A percentile compares a stretch with the other conserved stretches of the same genome.
phyloP scores from a whole-genome alignment of 2,888 invertebrate genomes.

The Polietes domitor region DNA sequence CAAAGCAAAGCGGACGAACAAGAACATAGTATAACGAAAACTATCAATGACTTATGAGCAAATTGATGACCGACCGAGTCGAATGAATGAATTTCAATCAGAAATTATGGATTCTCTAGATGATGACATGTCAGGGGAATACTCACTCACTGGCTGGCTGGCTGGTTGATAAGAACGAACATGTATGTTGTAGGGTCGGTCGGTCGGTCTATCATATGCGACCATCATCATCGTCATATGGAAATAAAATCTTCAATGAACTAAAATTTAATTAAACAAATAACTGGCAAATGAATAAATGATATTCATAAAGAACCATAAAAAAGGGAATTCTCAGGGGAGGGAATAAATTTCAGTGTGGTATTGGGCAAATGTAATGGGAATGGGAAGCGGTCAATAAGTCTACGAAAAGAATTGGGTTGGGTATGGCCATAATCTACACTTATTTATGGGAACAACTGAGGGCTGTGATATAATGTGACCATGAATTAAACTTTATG shows the following conservation, averaged over 20 bases:
- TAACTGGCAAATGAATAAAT: conserved; percentile 13
- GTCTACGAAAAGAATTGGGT: too few relatives aligned
- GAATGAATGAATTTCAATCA: conserved; percentile 41
- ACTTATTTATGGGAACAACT: too few relatives aligned
- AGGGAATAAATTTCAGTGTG: not conserved
- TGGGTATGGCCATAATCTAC: too few relatives aligned
- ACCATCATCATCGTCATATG: too few relatives aligned
- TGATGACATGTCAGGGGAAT: conserved; percentile 27
- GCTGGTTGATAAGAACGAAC: too few relatives aligned
- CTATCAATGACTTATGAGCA: conserved; percentile 47
- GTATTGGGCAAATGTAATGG: too few relatives aligned
- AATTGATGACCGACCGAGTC: conserved; percentile 42
- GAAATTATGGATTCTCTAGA: conserved; percentile 23
- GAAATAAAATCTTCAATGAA: not conserved
- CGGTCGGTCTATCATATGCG: too few relatives aligned
- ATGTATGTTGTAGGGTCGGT: too few relatives aligned
- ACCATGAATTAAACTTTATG: too few relatives aligned
- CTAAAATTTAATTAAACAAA: conserved; percentile 5
- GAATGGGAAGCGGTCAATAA: too few relatives aligned
- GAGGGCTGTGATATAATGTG: too few relatives aligned
- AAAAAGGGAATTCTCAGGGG: not conserved
- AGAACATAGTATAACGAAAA: conserved; percentile 14
- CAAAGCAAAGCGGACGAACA: not conserved
- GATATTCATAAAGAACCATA: not conserved
- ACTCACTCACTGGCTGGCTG: not conserved